Conservation (phyloP, 2,113 vertebrate species). For the Microtus montanus region DNA sequence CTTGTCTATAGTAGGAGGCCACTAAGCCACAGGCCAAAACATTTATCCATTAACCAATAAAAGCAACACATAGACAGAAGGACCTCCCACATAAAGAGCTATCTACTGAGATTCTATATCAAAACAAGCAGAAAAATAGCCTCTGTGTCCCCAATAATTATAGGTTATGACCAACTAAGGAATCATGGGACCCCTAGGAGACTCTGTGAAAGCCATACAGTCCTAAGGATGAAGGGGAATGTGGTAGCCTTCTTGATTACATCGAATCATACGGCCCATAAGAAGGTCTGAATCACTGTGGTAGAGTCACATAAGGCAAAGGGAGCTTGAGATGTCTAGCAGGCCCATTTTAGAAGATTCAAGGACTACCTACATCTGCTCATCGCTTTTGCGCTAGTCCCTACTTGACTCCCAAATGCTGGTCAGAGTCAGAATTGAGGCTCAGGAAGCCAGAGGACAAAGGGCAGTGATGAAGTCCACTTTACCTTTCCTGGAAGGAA, state of each 20-base stretch:
- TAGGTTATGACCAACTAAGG: background rate
- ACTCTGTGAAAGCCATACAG: background rate
- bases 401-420: background rate
- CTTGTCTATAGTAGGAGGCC: no score
- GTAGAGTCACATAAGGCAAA: background rate
- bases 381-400: background rate
- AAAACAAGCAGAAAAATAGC: background rate
- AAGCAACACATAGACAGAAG: no score
- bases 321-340: background rate
- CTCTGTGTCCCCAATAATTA: background rate
- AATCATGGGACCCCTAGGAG: background rate
- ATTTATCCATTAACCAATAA: no score
- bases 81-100: no score
- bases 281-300: background rate
- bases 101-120: background rate
- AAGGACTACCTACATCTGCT: background rate
- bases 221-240: background rate
- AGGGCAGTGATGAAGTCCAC: background rate
- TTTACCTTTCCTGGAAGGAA: background rate
- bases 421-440: no score
- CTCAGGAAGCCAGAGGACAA: accelerated
- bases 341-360: background rate
- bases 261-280: accelerated
- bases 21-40: no score
- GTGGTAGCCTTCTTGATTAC: accelerated